phyloP scores from a whole-genome alignment of 1,140 invertebrate species.

The Meteorus sp. region DNA sequence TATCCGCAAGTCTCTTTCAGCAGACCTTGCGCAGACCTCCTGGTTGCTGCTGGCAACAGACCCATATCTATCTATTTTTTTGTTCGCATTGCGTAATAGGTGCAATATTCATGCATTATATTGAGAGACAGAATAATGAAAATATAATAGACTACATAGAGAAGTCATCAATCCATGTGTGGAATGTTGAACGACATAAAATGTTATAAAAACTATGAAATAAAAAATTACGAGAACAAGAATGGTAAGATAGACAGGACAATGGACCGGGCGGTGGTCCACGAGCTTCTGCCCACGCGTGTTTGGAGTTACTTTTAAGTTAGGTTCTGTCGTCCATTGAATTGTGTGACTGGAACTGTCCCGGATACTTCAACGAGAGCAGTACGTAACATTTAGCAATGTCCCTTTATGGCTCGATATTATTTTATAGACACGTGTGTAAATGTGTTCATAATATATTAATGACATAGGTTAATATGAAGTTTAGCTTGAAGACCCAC shows the following conservation, averaged over 20 bases:
- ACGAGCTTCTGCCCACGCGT: slow-evolving; percentile 23
- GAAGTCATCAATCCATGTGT: slow-evolving; percentile 20
- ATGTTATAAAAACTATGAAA: slow-evolving; percentile 2
- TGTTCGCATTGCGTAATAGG: too few species aligned
- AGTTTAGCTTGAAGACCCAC: too few species aligned
- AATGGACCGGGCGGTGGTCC: slow-evolving; percentile 23
- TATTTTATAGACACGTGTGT: slow-evolving; percentile 6
- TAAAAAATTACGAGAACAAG: slow-evolving; percentile 3
- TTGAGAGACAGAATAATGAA: slow-evolving; percentile 11
- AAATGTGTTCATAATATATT: too few species aligned
- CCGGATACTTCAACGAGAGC: slow-evolving; percentile 26
- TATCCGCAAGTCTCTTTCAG: neutral
- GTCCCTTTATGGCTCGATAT: slow-evolving; percentile 11
- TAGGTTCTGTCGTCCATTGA: slow-evolving; percentile 24
- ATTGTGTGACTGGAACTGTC: slow-evolving; percentile 23
- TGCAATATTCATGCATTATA: slow-evolving; percentile 14
- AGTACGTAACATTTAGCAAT: slow-evolving; percentile 24
- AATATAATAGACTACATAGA: slow-evolving; percentile 11
- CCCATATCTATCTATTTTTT: too few species aligned
- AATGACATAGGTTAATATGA: neutral
- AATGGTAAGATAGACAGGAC: slow-evolving; percentile 21
- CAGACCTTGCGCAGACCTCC: slow-evolving; percentile 3
- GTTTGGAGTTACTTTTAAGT: slow-evolving; percentile 21
- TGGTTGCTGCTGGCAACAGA: too few species aligned
- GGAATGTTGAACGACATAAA: slow-evolving; percentile 12